Base-by-base conservation (phyloP, 2,888 invertebrate genomes). In the Mesorhabditis sp. region DNA sequence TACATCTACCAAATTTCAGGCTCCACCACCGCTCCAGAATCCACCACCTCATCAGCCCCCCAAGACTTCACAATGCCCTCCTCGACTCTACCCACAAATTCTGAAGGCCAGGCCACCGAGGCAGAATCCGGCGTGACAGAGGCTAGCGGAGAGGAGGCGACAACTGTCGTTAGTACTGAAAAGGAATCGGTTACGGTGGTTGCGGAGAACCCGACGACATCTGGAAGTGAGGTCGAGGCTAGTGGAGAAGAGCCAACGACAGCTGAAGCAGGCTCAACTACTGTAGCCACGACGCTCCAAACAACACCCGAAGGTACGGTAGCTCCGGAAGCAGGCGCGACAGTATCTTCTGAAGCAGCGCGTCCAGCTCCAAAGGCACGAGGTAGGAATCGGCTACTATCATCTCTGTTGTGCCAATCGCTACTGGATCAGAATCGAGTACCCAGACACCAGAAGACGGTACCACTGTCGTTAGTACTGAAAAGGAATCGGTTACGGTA, bases 201-300 rank as follows among this genome's bases (percentile, higher is more conserved):
- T 64, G 63, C 13, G 67, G 15, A n/a, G n/a, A 43, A 65, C 42
- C 70, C 13, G 58, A 65, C 43, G 50, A 50, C 10, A 1, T 13
- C 64, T 3, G 44, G 65, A 4, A 67, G 44, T 45, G 67, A 68
- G 4, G 62, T 62, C 50, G 66, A 65, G 7, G 66, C 66, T 62
- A 42, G 65, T 41, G 70, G 63, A 65, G 70, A 67, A 28, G 70
- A 68, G 69, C 42, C 68, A 0, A 74, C 73, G 10, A 67, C 67
- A 7, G 58, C 70, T 28, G 28, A 28, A 28, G 28, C 28, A 28
- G 28, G 1, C 28, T 28, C 28, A 28, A 28, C 28, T 28, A 28
- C 28, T 28, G 28, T 28, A 28, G 28, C 28, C 28, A 28, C 28
- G 28, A 28, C 28, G 28, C 28, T 28, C 28, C 28, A 28, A 28